Percentiles rank a stretch among this genome's conserved stretches.
Conservation (phyloP, 2,888 invertebrate genomes). For the Nemurella pictetii region DNA sequence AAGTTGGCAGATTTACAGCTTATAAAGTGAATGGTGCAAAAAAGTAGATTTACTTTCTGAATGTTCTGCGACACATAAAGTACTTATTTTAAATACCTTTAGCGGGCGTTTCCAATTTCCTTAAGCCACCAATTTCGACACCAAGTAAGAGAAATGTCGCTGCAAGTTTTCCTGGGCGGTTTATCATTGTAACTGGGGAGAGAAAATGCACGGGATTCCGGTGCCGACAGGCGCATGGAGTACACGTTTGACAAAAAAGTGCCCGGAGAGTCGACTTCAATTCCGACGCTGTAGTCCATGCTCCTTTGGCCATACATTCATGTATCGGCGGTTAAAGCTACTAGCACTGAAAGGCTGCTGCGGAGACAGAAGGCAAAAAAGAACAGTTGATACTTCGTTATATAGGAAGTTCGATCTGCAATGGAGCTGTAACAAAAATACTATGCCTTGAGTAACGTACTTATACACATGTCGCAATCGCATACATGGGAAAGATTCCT, state of each 20-base stretch:
- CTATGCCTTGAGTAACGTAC: not conserved
- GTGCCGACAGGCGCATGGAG: not conserved
- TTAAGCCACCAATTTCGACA: not conserved
- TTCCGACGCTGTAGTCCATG: not conserved
- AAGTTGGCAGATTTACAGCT: not conserved
- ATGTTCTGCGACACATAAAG: not conserved
- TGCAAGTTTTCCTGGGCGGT: not conserved
- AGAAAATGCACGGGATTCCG: not conserved
- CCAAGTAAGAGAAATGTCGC: not conserved
- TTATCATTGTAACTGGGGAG: too few relatives aligned
- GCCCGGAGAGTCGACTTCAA: not conserved
- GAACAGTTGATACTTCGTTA: not conserved
- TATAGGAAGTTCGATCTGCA: not conserved
- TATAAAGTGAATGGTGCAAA: not conserved
- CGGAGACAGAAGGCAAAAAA: not conserved
- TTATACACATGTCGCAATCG: not conserved
- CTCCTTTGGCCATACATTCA: not conserved
- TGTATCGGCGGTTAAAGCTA: not conserved
- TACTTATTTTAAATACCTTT: not conserved
- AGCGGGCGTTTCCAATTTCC: not conserved
- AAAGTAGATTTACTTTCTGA: not conserved
- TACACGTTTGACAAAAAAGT: not conserved
- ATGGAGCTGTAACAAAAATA: not conserved
- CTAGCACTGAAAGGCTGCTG: not conserved
- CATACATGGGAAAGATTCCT: not conserved